phyloP scores from a whole-genome alignment of 2,113 vertebrate genomes.

The Triplophysa dalaica region DNA sequence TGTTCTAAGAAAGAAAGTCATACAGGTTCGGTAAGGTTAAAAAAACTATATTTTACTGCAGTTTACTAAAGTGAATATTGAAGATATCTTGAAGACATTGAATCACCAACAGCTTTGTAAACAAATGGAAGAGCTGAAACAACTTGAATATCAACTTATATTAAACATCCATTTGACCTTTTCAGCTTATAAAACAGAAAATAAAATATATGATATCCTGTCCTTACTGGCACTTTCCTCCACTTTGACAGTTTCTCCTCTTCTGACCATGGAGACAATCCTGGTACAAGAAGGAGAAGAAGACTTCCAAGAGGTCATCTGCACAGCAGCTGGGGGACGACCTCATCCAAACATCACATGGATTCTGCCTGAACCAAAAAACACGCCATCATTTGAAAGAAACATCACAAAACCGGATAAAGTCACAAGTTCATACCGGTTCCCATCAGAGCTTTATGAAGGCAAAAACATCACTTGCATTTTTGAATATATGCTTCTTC shows the following conservation, averaged over 20 bases:
- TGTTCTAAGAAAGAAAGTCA: too few species aligned
- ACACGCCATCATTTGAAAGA: slow-evolving; percentile 29
- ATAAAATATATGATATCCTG: slow-evolving; percentile 7
- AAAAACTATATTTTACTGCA: too few species aligned
- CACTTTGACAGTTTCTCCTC: slow-evolving; percentile 62
- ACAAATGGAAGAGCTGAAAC: slow-evolving; percentile 11
- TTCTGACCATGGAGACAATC: slow-evolving; percentile 63
- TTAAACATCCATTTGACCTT: not conserved
- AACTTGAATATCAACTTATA: slow-evolving; percentile 23
- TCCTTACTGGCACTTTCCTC: slow-evolving; percentile 59
- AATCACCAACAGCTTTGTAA: slow-evolving; percentile 18
- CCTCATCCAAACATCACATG: slow-evolving; percentile 66
- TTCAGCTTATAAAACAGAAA: not conserved
- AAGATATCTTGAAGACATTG: not conserved
- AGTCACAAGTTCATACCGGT: slow-evolving; percentile 47
- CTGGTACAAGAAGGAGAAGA: slow-evolving; percentile 57
- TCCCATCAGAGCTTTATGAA: slow-evolving; percentile 54
- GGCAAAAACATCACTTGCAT: slow-evolving; percentile 65
- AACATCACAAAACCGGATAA: slow-evolving; percentile 26
- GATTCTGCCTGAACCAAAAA: slow-evolving; percentile 53
- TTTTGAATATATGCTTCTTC: slow-evolving; percentile 65
- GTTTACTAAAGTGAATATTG: not conserved
- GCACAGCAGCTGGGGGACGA: slow-evolving; percentile 67
- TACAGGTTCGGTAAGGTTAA: too few species aligned
- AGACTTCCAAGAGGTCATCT: slow-evolving; percentile 67